Conservation (phyloP, 2,888 invertebrate genomes). For the Plebejus argus region DNA sequence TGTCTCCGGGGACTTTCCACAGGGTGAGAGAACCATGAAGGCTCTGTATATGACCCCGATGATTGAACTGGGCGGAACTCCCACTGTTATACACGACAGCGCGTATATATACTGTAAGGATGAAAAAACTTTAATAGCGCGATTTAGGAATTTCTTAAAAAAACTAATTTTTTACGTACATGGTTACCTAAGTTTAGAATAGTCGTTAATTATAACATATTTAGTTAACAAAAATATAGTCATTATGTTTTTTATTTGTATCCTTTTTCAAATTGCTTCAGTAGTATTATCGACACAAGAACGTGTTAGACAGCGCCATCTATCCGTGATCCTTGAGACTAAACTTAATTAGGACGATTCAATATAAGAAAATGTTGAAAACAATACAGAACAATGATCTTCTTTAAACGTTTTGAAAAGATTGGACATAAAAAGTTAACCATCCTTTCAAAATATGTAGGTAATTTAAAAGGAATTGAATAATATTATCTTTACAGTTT, state of each 20-base stretch:
- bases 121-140: constrained; percentile 53
- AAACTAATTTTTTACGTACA: too few relatives aligned
- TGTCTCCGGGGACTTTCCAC: constrained; percentile 81
- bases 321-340: constrained; percentile 40
- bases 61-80: constrained; percentile 73
- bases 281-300: neutral
- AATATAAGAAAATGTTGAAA: neutral
- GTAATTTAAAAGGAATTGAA: too few relatives aligned
- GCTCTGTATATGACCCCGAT: constrained; percentile 72
- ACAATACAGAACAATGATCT: too few relatives aligned
- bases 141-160: constrained; percentile 47
- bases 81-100: accelerated
- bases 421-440: too few relatives aligned
- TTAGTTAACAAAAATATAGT: neutral
- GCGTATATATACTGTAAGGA: constrained; percentile 39
- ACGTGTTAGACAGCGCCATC: constrained; percentile 52
- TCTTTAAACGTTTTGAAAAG: too few relatives aligned
- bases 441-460: too few relatives aligned
- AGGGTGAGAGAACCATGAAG: constrained; percentile 63
- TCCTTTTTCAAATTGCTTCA: neutral
- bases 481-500: too few relatives aligned
- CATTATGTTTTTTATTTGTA: neutral
- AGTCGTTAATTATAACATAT: neutral
- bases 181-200: neutral
- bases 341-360: neutral